phyloP scores from a whole-genome alignment of 2,888 invertebrate genomes.

The Agonopterix heracliana region DNA sequence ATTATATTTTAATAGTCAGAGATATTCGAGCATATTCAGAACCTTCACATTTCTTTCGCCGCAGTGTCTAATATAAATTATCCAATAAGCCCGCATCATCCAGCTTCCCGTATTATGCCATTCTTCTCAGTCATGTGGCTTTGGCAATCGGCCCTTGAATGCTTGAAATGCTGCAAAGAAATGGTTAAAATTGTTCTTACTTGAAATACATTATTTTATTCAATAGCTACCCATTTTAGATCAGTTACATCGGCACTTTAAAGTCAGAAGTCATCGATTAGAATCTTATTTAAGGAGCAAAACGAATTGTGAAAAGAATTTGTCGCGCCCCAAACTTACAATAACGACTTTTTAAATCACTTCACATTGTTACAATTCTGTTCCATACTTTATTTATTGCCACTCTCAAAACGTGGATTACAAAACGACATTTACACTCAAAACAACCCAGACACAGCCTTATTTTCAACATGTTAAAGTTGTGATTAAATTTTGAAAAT shows the following conservation, averaged over 20 bases:
- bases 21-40: no score
- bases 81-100: no score
- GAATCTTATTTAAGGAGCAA: conserved; percentile 52
- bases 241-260: neutral
- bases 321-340: conserved; percentile 47
- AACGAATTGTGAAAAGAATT: conserved; percentile 50
- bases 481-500: neutral
- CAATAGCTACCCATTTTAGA: neutral
- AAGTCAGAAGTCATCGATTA: conserved; percentile 34
- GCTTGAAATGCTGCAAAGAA: no score
- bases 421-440: conserved; percentile 1
- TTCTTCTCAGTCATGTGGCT: no score
- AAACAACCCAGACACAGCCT: neutral
- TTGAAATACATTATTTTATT: no score
- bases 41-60: no score
- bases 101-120: no score
- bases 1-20: no score
- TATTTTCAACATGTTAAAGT: no score
- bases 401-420: conserved; percentile 18
- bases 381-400: conserved; percentile 45
- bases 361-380: conserved; percentile 56
- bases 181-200: no score
- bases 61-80: no score
- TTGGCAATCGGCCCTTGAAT: no score
- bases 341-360: conserved; percentile 46